phyloP scores from a whole-genome alignment of 2,797 vertebrate genomes.

The Halcyon smyrnensis region DNA sequence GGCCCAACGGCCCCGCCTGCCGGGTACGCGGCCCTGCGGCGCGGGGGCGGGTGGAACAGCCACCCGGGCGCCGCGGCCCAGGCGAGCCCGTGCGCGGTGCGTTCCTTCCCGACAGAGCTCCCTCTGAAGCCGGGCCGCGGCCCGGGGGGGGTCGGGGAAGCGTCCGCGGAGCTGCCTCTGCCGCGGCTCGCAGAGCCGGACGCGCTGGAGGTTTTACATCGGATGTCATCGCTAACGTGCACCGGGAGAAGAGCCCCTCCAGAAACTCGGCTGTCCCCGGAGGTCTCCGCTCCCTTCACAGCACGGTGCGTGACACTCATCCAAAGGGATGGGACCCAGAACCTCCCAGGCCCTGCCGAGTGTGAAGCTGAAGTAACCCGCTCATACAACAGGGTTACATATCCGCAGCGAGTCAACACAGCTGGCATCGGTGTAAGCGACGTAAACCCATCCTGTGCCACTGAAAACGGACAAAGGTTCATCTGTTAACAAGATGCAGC shows the following conservation, averaged over 20 bases:
- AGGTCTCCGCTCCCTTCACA: fast-evolving
- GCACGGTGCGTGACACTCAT: not conserved
- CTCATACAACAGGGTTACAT: fast-evolving
- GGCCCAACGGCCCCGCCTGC: not conserved
- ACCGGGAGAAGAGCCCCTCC: not conserved
- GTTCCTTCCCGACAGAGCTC: fast-evolving
- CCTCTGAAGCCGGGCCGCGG: not conserved
- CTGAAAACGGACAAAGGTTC: not conserved
- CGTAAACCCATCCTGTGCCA: not conserved
- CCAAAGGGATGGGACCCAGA: not conserved
- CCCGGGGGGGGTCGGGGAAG: not conserved
- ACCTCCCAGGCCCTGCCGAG: not conserved
- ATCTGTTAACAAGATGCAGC: not conserved
- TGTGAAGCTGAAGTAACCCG: fast-evolving
- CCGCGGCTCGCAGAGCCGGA: not conserved
- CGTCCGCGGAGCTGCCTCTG: not conserved
- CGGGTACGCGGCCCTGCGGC: not conserved
- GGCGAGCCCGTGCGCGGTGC: not conserved
- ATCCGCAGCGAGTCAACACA: fast-evolving
- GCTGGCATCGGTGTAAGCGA: fast-evolving
- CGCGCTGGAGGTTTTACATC: not conserved
- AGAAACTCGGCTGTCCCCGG: not conserved
- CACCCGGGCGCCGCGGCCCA: not conserved
- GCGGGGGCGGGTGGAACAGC: not conserved
- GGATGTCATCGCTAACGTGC: fast-evolving